These are phyloP conservation scores for Agrochola litura DNA, from an alignment of 2,888 invertebrate genomes.

Conservation along the genomic window DNA sequence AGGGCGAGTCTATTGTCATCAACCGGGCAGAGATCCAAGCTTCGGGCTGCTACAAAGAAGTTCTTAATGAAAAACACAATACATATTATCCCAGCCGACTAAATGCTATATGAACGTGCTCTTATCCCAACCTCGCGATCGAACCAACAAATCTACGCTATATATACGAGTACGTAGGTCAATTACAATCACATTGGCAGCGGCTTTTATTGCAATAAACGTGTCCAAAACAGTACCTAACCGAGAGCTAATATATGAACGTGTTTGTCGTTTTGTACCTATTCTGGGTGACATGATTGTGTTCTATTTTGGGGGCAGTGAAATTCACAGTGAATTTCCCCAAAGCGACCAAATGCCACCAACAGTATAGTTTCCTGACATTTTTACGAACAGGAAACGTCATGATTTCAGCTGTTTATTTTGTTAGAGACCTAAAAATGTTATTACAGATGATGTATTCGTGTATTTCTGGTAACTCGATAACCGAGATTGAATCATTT, in stretches of 20 bases:
- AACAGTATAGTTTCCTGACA: background rate
- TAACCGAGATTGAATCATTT: slow-evolving; percentile 1
- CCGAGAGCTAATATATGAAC: background rate
- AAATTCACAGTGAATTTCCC: slow-evolving; percentile 21
- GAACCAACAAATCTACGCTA: background rate
- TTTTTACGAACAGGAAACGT: slow-evolving; percentile 7
- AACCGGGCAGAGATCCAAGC: background rate
- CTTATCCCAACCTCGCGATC: background rate
- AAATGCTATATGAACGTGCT: background rate
- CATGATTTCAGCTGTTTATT: slow-evolving; percentile 1
- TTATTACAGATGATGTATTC: slow-evolving; percentile 19
- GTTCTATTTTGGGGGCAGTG: slow-evolving; percentile 3
- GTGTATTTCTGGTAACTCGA: slow-evolving; percentile 25
- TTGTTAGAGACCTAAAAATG: background rate
- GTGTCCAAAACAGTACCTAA: background rate
- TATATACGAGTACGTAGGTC: background rate
- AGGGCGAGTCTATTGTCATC: background rate
- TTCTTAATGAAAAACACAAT: slow-evolving; percentile 22
- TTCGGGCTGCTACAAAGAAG: background rate
- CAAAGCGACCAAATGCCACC: background rate
- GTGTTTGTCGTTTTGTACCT: background rate
- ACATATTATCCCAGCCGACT: background rate
- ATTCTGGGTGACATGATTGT: background rate
- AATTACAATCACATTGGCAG: background rate
- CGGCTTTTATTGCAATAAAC: background rate